Conservation (phyloP, 2,113 vertebrate species). For the Terrapene triunguis region DNA sequence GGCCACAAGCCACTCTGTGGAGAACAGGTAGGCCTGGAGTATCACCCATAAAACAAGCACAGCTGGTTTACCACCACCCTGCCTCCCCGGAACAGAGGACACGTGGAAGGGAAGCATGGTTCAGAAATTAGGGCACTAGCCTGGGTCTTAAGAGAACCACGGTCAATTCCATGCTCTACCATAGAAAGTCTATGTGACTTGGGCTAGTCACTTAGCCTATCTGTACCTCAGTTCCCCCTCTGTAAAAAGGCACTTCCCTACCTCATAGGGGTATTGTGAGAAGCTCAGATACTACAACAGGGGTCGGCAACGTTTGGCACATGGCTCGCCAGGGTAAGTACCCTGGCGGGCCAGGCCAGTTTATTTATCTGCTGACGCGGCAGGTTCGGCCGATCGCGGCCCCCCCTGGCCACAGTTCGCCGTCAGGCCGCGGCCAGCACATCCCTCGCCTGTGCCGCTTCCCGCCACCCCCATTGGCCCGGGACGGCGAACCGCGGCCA, state of each 20-base stretch:
- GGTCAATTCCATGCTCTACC: constrained; percentile 22
- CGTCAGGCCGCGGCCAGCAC: no score
- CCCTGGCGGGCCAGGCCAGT: no score
- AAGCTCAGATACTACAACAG: neutral
- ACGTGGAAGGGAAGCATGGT: constrained; percentile 23
- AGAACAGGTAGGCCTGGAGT: constrained; percentile 5
- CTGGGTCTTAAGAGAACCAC: constrained; percentile 40
- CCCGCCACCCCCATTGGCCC: no score
- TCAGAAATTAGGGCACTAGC: constrained; percentile 1
- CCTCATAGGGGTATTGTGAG: no score
- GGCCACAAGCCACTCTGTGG: constrained; percentile 60
- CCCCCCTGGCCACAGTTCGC: no score
- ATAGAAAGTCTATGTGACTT: neutral
- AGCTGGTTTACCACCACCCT: neutral
- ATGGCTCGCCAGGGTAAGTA: no score
- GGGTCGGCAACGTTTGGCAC: no score
- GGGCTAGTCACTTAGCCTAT: neutral
- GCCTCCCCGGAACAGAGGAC: constrained; percentile 14
- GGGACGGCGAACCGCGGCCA: no score
- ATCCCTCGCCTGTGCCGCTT: no score
- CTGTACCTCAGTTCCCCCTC: neutral
- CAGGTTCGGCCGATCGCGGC: no score
- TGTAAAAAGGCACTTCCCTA: no score
- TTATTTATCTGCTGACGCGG: no score
- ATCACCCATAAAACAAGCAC: neutral